Base-by-base conservation (phyloP, 1,140 invertebrate genomes). In the Papilio aristodemus region DNA sequence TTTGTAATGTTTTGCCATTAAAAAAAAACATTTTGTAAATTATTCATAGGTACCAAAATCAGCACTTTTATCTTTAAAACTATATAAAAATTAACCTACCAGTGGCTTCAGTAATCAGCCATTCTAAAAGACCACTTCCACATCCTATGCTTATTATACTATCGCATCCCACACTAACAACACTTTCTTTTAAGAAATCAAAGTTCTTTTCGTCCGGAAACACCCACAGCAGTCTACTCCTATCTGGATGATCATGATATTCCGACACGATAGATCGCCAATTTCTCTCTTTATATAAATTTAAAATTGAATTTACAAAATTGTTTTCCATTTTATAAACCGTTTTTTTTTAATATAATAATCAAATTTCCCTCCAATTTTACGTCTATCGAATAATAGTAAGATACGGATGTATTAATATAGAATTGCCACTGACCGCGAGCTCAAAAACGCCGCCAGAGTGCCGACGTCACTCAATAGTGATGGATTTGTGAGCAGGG, bases 111-210 rank as follows among this genome's bases (percentile, higher is more conserved):
- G 57, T 78, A 14, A 92, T 82, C 70, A 92, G 90, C 91, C 91
- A 92, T 72, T 92, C 92, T 27, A 92, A 72, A 4, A 92, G 67
- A 4, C 92, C 92, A 62, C 85, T 88, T 4, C 92, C 92, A 70
- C 92, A 92, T 0, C 92, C 92, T 13, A 92, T 73, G 67, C 92
- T 92, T 19, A 92, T 57, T 17, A 92, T 76, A 10, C 68, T 68
- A 39, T 80, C 71, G 74, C 87, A 86, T 0, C 72, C 50, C 1
- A 85, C 71, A 11, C 81, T 70, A 41, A 58, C 57, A 67, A 92
- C 68, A 66, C 74, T 76, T 1, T 74, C 43, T 36, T 72, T 69
- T 3, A 92, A 67, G 72, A 91, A 91, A 10, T 59, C 22, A 50
- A 92, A 86, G 71, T 92, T 91, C 11, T 85, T 81, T 64, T 89